phyloP scores from a whole-genome alignment of 2,797 vertebrate species.

The Tokudaia tokunoshimensis region DNA sequence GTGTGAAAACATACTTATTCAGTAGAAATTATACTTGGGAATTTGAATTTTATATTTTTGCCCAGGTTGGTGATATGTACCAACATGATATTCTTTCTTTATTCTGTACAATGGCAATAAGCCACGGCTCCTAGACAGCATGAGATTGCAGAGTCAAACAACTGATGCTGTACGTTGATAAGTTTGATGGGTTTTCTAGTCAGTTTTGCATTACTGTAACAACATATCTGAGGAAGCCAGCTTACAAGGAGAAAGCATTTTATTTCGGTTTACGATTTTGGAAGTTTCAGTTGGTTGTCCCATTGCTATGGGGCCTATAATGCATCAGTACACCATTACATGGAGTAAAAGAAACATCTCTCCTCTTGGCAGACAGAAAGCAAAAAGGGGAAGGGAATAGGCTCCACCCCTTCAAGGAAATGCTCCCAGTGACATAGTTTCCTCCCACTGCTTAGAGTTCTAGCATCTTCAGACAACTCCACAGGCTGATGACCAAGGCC shows the following conservation, averaged over 20 bases:
- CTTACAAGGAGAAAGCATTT: not conserved
- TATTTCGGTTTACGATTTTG: constrained; percentile 8
- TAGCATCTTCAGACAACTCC: not conserved
- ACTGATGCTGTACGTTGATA: not conserved
- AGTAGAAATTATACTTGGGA: not conserved
- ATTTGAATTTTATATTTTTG: not conserved
- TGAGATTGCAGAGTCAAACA: not conserved
- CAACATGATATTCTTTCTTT: not conserved
- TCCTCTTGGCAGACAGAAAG: not conserved
- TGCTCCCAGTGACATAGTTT: not conserved
- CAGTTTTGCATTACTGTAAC: not conserved
- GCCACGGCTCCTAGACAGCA: not conserved
- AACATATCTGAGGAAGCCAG: not conserved
- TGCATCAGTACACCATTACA: not conserved
- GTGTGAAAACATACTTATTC: not conserved
- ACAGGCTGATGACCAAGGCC: not conserved
- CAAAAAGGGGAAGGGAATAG: not conserved
- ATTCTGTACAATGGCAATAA: not conserved
- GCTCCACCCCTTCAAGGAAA: not conserved
- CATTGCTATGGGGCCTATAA: not conserved
- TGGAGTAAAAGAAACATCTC: not conserved
- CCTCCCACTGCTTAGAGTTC: not conserved
- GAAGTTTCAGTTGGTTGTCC: not conserved
- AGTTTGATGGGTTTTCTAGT: not conserved
- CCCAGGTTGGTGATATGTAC: not conserved